These are phyloP conservation scores for Coilia nasus DNA, from an alignment of 2,797 vertebrate genomes.

Conservation along the genomic window DNA sequence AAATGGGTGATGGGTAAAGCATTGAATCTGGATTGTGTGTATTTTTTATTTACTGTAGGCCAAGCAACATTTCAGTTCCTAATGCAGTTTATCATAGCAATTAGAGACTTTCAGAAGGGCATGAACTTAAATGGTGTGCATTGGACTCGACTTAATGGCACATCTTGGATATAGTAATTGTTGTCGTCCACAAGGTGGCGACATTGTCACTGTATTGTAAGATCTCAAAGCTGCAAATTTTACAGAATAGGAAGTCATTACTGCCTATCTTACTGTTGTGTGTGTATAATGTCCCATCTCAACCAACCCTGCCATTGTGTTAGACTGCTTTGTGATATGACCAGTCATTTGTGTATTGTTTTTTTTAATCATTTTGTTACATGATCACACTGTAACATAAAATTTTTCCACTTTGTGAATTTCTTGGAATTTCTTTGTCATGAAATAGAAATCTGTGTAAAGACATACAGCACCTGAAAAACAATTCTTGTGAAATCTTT, in stretches of 20 bases:
- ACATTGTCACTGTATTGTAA: neutral
- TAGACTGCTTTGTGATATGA: neutral
- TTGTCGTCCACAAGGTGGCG: neutral
- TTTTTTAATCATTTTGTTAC: neutral
- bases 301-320: neutral
- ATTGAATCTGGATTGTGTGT: neutral
- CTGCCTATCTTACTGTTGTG: neutral
- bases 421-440: neutral
- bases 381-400: neutral
- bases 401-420: slow-evolving; percentile 7
- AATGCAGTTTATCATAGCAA: neutral
- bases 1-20: neutral
- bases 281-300: neutral
- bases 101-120: neutral
- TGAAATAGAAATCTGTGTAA: neutral
- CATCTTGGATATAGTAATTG: neutral
- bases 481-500: neutral
- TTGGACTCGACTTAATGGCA: neutral
- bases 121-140: neutral
- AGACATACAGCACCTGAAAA: neutral
- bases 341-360: neutral
- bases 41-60: neutral
- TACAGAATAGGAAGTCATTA: neutral
- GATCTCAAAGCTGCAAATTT: neutral
- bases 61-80: neutral